These are phyloP conservation scores for Orchestia grillus DNA, from an alignment of 1,140 invertebrate species.

Conservation along the genomic window DNA sequence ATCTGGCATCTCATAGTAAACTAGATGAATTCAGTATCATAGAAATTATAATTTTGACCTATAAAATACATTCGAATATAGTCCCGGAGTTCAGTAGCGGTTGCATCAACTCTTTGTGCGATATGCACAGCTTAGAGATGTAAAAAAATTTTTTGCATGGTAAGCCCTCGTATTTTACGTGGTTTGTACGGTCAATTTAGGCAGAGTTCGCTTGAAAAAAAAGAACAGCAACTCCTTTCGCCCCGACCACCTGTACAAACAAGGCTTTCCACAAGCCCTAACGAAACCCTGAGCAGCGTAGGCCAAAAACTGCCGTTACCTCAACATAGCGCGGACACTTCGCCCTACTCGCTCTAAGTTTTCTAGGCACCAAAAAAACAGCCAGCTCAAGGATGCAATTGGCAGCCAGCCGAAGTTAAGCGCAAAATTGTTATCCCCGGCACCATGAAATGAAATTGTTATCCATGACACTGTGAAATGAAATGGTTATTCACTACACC, in stretches of 20 bases:
- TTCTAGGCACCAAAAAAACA: too few species aligned
- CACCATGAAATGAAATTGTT: too few species aligned
- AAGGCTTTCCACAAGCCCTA: not conserved
- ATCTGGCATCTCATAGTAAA: not conserved
- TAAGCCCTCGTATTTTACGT: not conserved
- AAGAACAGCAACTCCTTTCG: not conserved
- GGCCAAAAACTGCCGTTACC: not conserved
- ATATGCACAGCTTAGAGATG: not conserved
- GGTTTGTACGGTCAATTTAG: not conserved
- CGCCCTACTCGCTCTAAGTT: not conserved
- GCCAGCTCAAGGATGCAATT: too few species aligned
- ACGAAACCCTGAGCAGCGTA: not conserved
- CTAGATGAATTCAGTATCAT: not conserved
- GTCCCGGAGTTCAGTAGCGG: too few species aligned
- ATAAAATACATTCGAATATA: too few species aligned
- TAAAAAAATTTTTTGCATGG: not conserved
- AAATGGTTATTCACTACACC: too few species aligned
- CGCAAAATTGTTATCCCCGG: too few species aligned
- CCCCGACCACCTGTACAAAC: too few species aligned
- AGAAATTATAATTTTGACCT: not conserved
- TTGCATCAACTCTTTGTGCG: too few species aligned
- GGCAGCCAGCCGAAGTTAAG: too few species aligned
- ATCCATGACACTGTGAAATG: too few species aligned
- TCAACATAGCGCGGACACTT: not conserved
- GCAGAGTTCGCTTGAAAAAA: not conserved